Base-by-base conservation (phyloP, 2,113 vertebrate genomes). In the Bothrops jararaca region DNA sequence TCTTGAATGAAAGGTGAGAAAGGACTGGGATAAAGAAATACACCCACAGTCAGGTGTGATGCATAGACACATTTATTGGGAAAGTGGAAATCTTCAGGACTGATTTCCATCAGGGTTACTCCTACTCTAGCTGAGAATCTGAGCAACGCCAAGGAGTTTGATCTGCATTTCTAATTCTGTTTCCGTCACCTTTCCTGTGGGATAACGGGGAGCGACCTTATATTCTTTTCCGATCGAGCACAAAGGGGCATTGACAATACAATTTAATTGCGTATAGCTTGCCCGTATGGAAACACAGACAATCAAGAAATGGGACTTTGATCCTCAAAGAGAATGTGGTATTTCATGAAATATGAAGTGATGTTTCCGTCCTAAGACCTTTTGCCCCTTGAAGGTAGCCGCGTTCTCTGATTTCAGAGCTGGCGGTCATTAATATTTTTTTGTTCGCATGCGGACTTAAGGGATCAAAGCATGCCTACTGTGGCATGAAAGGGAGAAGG, bases 401-500 rank as follows among this genome's bases (percentile, higher is more conserved):
- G 2, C 39, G 90, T 95, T 89, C 9, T 86, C 85, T 90, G 18
- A 58, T 89, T 80, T 94, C 96, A 93, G 10, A 56, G 69, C 60
- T 95, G 7, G 11, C 94, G 34, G 91, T 94, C 95, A 86, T 93
- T 86, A 88, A 89, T 45, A 89, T 45, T 95, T 96, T 96, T 94
- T 58, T 58, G 58, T 94, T 96, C 53, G 15, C 22, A 12, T 29
- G 39, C 39, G 74, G 64, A 92, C 26, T 45, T 85, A 15, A 26
- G 64, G 50, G 88, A 96, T 93, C 90, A 94, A 95, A 74, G 90
- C 90, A 92, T 57, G 11, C 26, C 60, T 80, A 93, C 45, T 2
- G 50, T n/a, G 42, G 4, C 18, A 94, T 93, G 91, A 93, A 95
- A 95, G 18, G 24, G 50, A 39, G 90, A 92, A 96, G 52, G 85